A percentile compares a stretch with the other conserved stretches of the same genome.
These are phyloP conservation scores for Echiichthys vipera DNA, from an alignment of 2,797 vertebrate genomes.

Conservation along the genomic window DNA sequence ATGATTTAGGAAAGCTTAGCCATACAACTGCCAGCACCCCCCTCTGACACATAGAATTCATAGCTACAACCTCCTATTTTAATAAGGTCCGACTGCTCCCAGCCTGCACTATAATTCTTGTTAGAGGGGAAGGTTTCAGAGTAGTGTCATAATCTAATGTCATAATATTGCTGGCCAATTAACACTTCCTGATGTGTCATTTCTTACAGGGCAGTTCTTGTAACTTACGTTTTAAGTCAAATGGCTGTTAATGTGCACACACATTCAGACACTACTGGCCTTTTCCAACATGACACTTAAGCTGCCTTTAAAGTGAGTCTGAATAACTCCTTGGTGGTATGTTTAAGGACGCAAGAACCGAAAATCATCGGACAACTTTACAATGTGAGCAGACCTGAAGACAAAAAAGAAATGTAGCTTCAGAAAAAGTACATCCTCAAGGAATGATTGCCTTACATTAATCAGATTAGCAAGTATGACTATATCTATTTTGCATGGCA, in stretches of 20 bases:
- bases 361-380: not conserved
- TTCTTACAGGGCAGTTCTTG: conserved; percentile 18
- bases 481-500: conserved; percentile 18
- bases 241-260: not conserved
- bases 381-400: not conserved
- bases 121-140: conserved; percentile 34
- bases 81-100: conserved; percentile 57
- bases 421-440: conserved; percentile 3
- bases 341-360: conserved; percentile 7
- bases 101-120: conserved; percentile 50
- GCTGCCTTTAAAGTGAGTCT: not conserved
- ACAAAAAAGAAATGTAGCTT: not conserved
- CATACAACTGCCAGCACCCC: conserved; percentile 45
- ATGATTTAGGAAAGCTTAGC: conserved; percentile 62
- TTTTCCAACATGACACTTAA: not conserved
- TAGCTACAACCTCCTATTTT: conserved; percentile 62
- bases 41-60: conserved; percentile 51
- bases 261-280: not conserved
- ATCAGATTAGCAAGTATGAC: not conserved
- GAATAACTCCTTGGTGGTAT: not conserved
- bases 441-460: not conserved
- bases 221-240: conserved; percentile 18
- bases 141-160: conserved; percentile 41
- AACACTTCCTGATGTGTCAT: conserved; percentile 47
- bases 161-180: conserved; percentile 43